Evolutionary conservation across 2,797 vertebrate species (phyloP), one percentile per base, ranked within the genome.

Genomic region (Tragelaphus eurycerus): DNA sequence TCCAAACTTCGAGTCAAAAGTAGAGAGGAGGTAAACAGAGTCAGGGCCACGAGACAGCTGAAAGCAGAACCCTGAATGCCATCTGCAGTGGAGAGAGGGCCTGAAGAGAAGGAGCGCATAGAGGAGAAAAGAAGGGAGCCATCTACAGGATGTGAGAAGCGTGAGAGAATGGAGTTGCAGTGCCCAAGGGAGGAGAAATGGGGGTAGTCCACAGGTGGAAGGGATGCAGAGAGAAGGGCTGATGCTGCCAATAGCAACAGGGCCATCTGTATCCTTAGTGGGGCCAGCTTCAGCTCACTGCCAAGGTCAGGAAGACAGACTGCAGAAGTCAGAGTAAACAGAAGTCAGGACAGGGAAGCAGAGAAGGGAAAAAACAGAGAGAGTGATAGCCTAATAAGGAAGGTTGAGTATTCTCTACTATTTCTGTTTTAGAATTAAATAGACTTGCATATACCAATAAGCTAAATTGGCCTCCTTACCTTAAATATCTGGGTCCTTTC

Each of bases 31-130:
- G 43, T 23, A 74, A 21, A 71, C 6, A 31, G 60, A 31, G n/a
- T 67, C n/a, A 21, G 5, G 57, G 19, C 64, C 1, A 7, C 1
- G 10, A 59, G 38, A 71, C 19, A 52, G 31, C 27, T 29, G 19
- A 15, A 2, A 52, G n/a, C 25, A 90, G 87, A 54, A 25, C 4
- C 6, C 11, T n/a, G 31, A 62, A 21, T 38, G 8, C 55, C 17
- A 16, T n/a, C 25, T 2, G 4, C 16, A 46, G 25, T 10, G 6
- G 14, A 67, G 43, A 5, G 34, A 78, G n/a, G 64, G 38, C 48
- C 12, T 2, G 7, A 46, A 38, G 13, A 23, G 38, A 34, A 48
- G n/a, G 43, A 76, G 50, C 10, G 0, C 2, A 1, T n/a, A 0
- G 25, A 6, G 12, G 16, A 48, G 27, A 55, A 17, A 38, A 16